Percentiles rank a stretch among this genome's conserved stretches.
These are phyloP conservation scores for Panorpa germanica DNA, from an alignment of 2,888 invertebrate species.

Conservation along the genomic window DNA sequence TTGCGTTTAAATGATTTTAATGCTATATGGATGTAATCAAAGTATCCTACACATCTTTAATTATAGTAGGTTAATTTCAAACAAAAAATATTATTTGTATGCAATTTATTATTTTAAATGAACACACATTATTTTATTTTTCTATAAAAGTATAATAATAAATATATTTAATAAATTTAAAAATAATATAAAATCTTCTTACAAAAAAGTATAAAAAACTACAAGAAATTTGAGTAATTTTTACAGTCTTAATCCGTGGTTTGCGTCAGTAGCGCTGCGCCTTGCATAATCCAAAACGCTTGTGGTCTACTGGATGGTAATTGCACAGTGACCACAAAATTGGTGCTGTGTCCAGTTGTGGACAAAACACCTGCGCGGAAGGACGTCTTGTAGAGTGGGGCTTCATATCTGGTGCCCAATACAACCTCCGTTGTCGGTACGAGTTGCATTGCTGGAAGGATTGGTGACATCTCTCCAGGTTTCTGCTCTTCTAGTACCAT, in stretches of 20 bases:
- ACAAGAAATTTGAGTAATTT: neutral
- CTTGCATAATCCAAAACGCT: slow-evolving; percentile 76
- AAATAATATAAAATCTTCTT: too few species aligned
- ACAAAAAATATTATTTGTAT: too few species aligned
- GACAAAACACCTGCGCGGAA: slow-evolving; percentile 71
- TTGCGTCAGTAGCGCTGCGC: slow-evolving; percentile 71
- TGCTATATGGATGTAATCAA: too few species aligned
- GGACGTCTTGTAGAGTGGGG: slow-evolving; percentile 78
- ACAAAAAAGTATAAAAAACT: slow-evolving; percentile 1
- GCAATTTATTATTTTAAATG: too few species aligned
- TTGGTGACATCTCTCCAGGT: slow-evolving; percentile 33
- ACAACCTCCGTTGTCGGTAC: slow-evolving; percentile 19
- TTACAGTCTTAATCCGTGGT: slow-evolving; percentile 57
- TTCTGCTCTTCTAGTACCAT: slow-evolving; percentile 58
- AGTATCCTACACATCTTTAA: too few species aligned
- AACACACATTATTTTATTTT: too few species aligned
- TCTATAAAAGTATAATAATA: too few species aligned
- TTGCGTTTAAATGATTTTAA: too few species aligned
- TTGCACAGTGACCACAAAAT: slow-evolving; percentile 68
- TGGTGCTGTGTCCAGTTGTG: slow-evolving; percentile 86
- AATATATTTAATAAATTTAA: too few species aligned
- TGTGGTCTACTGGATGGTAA: slow-evolving; percentile 42
- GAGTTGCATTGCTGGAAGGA: slow-evolving; percentile 20
- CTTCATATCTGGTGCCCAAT: slow-evolving; percentile 20
- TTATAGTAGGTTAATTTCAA: too few species aligned